Base-by-base conservation (phyloP, 2,888 invertebrate genomes). In the Ephialtes manifestator region DNA sequence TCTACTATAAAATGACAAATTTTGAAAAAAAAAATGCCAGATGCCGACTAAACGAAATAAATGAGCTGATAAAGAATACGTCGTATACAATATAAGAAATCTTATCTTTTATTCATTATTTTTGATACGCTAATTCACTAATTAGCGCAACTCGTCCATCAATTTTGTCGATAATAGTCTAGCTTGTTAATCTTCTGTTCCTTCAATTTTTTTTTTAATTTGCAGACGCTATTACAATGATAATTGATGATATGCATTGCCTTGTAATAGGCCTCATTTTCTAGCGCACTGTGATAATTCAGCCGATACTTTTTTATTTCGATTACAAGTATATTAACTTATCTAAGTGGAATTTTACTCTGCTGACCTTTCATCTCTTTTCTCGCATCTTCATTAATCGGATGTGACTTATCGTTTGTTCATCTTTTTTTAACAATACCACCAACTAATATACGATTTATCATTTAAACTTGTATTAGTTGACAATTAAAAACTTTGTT, bases 61-160 rank as follows among this genome's bases (percentile, higher is more conserved):
- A 4, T 39, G 5, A 39, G 8, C 1, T 7, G 35, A 39, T 39
- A 8, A 8, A 39, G 35, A 39, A 39, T 39, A 31, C 31, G 3
- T 31, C 31, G 31, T 31, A 31, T 31, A 39, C 5, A 39, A 39
- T 39, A 7, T 39, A 39, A 7, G 7, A 39, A 39, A 39, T 7
- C 67, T 77, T 67, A 77, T 82, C 63, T 18, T 20, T 28, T 10
- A 35, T 65, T 72, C 3, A 63, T 70, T 28, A 35, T 46, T 46
- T 31, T 46, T 2, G 67, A 31, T 31, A n/a, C 24, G 60, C 31
- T 46, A 60, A 83, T 78, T 83, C 28, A 31, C 28, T 39, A 78
- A 74, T 83, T 72, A 74, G 68, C 35, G 18, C 67, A 15, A 72
- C 65, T 24, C 11, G 31, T 68, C 7, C 31, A 70, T 53, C 51